Percentiles rank a stretch among this genome's conserved stretches.
phyloP scores from a whole-genome alignment of 2,888 invertebrate genomes.

The Muschampia plurimacula region DNA sequence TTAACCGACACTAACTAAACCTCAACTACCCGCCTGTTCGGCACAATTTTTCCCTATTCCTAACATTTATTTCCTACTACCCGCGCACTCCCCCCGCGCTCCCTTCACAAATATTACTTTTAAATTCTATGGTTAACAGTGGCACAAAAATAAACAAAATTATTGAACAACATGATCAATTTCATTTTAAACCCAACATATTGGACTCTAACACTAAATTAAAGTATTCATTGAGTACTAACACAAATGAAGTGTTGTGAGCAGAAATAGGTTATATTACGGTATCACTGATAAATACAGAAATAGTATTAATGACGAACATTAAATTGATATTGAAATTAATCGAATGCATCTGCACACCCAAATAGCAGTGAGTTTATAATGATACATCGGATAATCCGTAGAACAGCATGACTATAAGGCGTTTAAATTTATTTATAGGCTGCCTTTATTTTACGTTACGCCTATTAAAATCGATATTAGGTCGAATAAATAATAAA shows the following conservation, averaged over 20 bases:
- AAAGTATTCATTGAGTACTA: neutral
- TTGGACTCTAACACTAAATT: neutral
- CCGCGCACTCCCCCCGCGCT: no score
- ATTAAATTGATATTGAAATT: slow-evolving; percentile 4
- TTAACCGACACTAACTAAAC: no score
- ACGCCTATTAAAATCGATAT: neutral
- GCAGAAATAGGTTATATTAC: neutral
- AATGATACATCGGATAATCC: neutral
- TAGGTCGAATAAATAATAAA: no score
- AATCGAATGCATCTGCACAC: neutral
- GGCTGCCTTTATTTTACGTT: neutral
- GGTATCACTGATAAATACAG: neutral
- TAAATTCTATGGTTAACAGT: no score
- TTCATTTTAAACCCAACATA: neutral
- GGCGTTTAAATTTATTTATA: neutral
- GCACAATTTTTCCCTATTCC: no score
- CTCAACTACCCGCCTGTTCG: no score
- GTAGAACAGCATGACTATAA: neutral
- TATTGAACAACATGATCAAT: neutral
- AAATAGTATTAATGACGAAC: neutral
- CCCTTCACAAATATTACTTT: no score
- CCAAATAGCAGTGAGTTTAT: neutral
- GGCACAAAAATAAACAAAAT: no score
- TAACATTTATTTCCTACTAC: no score
- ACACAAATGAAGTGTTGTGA: neutral